Evolutionary conservation across 2,113 vertebrate genomes (phyloP).

Genomic region (Eclectus roratus): DNA sequence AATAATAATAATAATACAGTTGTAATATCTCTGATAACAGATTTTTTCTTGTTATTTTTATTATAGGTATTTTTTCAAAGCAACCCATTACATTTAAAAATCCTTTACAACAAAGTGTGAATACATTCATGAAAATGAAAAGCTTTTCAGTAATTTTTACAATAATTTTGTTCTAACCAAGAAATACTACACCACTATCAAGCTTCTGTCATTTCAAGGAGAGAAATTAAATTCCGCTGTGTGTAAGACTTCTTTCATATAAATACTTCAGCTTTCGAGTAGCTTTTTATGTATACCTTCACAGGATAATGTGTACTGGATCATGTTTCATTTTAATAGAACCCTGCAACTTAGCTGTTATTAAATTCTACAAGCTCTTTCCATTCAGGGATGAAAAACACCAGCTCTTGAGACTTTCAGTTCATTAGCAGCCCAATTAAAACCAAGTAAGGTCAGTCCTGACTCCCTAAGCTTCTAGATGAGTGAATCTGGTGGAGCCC

Average conservation of each 20-base stretch:
- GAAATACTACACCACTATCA: neutral
- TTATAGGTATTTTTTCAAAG: neutral
- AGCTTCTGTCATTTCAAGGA: neutral
- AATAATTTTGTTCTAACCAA: neutral
- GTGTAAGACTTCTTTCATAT: neutral
- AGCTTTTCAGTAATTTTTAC: neutral
- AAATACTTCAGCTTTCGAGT: neutral
- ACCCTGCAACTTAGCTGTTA: neutral
- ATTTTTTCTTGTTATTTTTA: neutral
- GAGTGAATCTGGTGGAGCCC: neutral
- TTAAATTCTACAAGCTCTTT: neutral
- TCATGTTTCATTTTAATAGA: constrained; percentile 13
- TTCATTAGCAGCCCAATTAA: neutral
- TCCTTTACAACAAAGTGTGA: neutral
- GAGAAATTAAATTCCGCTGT: neutral
- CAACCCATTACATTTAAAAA: neutral
- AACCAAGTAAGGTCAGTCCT: neutral
- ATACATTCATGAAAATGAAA: neutral
- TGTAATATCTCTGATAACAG: neutral
- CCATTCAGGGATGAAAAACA: neutral
- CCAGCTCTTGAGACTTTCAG: neutral
- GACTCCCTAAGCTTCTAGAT: neutral
- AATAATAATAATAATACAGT: neutral
- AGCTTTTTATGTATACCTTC: neutral
- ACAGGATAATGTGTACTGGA: neutral